Evolutionary conservation across 2,888 invertebrate genomes (phyloP), one percentile per base, ranked within the genome.

Genomic region (Masnerella sp.): DNA sequence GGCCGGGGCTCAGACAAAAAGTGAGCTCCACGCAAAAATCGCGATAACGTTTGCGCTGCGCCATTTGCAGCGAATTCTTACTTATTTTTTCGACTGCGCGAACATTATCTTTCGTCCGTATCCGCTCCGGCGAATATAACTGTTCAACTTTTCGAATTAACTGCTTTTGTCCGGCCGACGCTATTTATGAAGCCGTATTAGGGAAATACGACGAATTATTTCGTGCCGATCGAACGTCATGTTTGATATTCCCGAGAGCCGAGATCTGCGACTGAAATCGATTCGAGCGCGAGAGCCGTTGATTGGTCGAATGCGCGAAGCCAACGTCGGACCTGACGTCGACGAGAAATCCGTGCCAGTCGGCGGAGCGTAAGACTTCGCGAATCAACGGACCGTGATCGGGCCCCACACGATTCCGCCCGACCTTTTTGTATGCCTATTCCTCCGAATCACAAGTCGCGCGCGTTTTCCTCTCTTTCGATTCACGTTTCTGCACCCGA

Each of bases 391-490:
- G 58, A 52, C 59, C 61, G 54, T 61, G 69, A 34, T 61, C 28
- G 11, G 61, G 45, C 59, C 67, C 51, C 58, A 58, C 58, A 59
- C 49, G 51, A 25, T 68, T 68, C n/a, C n/a, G 22, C 28, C 68
- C 17, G 43, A 43, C 40, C 67, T 52, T 58, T 42, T 52, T 58
- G 59, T 52, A 42, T 42, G 14, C 36, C 30, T 9, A 45, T 52
- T 52, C 20, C 54, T 45, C 12, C 54, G 32, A 69, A 69, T 69
- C 43, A 12, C 17, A 65, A 45, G 42, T 28, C 45, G 22, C 28
- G 18, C 22, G 28, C 20, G 28, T 36, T 25, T 28, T n/a, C n/a
- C n/a, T n/a, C n/a, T n/a, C n/a, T n/a, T n/a, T n/a, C n/a, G n/a
- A n/a, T n/a, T n/a, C n/a, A n/a, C n/a, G n/a, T n/a, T n/a, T n/a